Conservation (phyloP, 2,797 vertebrate species). For the Myotis pilosus region DNA sequence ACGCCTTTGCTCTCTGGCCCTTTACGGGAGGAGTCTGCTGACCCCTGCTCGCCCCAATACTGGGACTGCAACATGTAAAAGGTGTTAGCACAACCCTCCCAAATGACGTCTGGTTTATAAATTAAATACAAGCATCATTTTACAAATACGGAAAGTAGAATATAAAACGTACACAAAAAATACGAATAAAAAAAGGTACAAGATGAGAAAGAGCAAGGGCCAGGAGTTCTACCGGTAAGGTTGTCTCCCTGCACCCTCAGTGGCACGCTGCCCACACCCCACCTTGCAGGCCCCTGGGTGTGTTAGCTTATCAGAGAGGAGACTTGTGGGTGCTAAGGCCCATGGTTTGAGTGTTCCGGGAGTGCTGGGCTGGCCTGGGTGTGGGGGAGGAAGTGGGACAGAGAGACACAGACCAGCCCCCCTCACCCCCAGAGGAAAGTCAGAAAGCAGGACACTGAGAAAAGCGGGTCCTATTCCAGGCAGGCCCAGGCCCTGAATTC, state of each 20-base stretch:
- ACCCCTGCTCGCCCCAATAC: not conserved
- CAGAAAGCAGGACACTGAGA: not conserved
- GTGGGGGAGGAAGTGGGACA: not conserved
- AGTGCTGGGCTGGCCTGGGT: not conserved
- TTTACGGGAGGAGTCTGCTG: not conserved
- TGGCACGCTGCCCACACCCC: not conserved
- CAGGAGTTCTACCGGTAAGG: not conserved
- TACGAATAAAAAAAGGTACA: not conserved
- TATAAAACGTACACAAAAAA: not conserved
- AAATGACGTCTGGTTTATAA: not conserved
- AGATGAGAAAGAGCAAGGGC: not conserved
- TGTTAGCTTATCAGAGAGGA: not conserved
- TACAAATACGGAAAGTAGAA: not conserved
- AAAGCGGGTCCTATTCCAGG: not conserved
- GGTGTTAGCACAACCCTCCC: not conserved
- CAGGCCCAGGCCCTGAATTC: not conserved
- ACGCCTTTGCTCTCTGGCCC: not conserved
- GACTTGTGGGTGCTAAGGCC: not conserved
- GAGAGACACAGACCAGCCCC: not conserved
- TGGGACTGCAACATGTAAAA: not conserved
- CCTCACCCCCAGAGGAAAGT: not conserved
- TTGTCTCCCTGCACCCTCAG: not conserved
- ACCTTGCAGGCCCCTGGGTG: not conserved
- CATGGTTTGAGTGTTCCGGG: not conserved
- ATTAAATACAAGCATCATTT: not conserved